Percentiles rank a stretch among this genome's conserved stretches.
These are phyloP conservation scores for Calliopum simillimum DNA, from an alignment of 2,888 invertebrate genomes.

Conservation along the genomic window DNA sequence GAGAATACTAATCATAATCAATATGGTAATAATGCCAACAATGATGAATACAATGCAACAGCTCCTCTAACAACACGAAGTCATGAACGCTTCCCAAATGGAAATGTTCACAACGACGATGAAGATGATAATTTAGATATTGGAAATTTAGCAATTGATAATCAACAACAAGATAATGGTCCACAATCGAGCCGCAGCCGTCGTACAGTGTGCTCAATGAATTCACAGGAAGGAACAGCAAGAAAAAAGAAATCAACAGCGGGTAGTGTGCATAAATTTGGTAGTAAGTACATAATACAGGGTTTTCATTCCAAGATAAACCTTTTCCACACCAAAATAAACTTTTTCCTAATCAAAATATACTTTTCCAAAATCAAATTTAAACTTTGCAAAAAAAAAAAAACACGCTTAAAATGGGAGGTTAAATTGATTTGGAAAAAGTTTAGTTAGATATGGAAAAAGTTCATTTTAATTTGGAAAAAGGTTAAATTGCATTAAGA, in stretches of 20 bases:
- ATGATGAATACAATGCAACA: constrained; percentile 7
- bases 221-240: constrained; percentile 19
- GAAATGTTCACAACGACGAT: constrained; percentile 23
- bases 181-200: constrained; percentile 56
- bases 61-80: constrained; percentile 29
- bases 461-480: no score
- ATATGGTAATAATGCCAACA: constrained; percentile 14
- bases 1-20: constrained; percentile 1
- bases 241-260: constrained; percentile 48
- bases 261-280: constrained; percentile 54
- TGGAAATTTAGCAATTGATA: constrained; percentile 33
- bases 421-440: no score
- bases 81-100: constrained; percentile 25
- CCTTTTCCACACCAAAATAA: no score
- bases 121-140: constrained; percentile 32
- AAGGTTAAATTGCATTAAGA: no score
- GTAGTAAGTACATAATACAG: constrained; percentile 51
- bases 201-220: constrained; percentile 49
- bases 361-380: no score
- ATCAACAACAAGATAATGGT: constrained; percentile 29
- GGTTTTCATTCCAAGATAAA: no score
- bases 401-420: no score
- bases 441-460: no score
- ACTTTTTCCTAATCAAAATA: no score
- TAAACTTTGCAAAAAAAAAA: no score